Evolutionary conservation across 2,797 vertebrate genomes (phyloP).

Genomic region (Chiroxiphia lanceolata): DNA sequence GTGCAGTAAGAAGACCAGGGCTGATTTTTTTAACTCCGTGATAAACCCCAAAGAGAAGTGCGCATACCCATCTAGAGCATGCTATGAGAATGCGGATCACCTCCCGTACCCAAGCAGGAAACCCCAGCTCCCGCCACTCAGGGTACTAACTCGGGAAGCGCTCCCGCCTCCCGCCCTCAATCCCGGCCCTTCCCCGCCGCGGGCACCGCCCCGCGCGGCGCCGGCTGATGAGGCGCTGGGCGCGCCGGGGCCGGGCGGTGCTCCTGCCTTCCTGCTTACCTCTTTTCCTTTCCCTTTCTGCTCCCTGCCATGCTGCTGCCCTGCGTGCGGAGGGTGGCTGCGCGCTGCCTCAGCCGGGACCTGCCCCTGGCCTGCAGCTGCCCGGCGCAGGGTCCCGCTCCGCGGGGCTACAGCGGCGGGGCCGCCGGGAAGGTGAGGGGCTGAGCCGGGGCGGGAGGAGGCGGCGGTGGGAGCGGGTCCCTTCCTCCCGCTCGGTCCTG

Average conservation of each 20-base stretch:
- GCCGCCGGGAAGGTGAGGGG: neutral
- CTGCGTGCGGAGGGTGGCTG: neutral
- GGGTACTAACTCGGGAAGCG: fast-evolving
- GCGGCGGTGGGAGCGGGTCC: neutral
- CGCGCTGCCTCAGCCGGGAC: neutral
- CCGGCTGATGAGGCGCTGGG: neutral
- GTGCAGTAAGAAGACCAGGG: fast-evolving
- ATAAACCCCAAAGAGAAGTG: no score
- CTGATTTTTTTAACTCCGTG: no score
- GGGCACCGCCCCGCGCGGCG: neutral
- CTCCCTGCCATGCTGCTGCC: neutral
- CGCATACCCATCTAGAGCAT: fast-evolving
- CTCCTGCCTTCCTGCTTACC: neutral
- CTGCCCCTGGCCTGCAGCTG: neutral
- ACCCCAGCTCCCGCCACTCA: fast-evolving
- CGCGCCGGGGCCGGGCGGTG: neutral
- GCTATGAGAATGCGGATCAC: fast-evolving
- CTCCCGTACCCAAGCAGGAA: fast-evolving
- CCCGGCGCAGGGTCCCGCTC: neutral
- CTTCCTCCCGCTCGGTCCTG: no score
- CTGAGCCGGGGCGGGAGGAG: neutral
- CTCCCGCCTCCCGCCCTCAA: no score
- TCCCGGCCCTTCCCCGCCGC: no score
- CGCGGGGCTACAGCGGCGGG: neutral
- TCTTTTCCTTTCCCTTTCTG: fast-evolving